Evolutionary conservation across 1,140 invertebrate genomes (phyloP).

Genomic region (Trichonephila clavata): DNA sequence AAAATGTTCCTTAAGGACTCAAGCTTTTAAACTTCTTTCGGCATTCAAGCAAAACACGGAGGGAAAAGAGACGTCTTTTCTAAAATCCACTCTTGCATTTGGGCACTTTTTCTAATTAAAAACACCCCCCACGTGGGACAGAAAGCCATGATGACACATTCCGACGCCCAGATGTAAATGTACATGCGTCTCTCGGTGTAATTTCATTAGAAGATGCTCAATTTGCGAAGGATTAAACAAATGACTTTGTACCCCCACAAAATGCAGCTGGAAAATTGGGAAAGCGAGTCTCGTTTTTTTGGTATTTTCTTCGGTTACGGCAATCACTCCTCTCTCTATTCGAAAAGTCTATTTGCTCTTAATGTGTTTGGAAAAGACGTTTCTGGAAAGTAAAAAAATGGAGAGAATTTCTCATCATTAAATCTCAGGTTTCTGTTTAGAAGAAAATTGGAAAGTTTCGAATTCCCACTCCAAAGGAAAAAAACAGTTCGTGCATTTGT

Average conservation of each 20-base stretch:
- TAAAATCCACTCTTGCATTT: no score
- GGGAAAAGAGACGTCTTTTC: no score
- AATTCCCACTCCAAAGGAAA: no score
- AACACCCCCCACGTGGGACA: background rate
- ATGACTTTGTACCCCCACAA: background rate
- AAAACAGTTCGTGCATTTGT: no score
- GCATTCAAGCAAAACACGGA: no score
- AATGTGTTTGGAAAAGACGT: background rate
- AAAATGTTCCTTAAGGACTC: no score
- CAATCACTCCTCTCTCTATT: background rate
- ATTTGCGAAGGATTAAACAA: background rate
- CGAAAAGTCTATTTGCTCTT: background rate
- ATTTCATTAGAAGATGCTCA: background rate
- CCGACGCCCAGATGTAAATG: background rate
- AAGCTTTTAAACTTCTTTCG: no score
- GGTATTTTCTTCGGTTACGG: background rate
- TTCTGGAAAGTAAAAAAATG: background rate
- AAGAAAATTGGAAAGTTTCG: background rate
- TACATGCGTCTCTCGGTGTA: background rate
- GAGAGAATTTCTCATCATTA: no score
- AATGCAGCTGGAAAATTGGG: background rate
- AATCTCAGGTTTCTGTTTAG: background rate
- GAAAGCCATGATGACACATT: background rate
- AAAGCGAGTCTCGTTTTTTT: background rate
- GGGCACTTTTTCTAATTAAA: conserved; percentile 13